Evolutionary conservation across 1,140 invertebrate genomes (phyloP), one percentile per base, ranked within the genome.

Genomic region (Tyrophagus putrescentiae): DNA sequence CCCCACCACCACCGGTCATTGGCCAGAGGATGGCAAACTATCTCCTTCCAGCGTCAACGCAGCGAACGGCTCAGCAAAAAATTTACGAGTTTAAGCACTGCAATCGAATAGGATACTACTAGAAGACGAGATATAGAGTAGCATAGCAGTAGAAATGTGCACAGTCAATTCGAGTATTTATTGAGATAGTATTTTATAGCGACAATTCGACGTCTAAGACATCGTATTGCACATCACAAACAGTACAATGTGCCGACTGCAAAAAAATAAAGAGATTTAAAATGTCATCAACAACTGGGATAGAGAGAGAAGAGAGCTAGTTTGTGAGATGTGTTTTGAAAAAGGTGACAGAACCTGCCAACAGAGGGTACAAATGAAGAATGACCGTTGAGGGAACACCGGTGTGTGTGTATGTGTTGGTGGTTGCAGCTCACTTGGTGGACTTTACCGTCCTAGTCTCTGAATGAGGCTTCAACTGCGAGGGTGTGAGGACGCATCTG

Each of bases 11-110:
- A 25, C 57, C 57, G 21, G 4, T 7, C 18, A 6, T 9, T 13
- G 6, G 16, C 4, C 57, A 59, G 32, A 2, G 57, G 50, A 25
- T 42, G 1, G 6, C 39, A 45, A 13, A 34, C 39, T 57, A 57
- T 52, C 3, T 42, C 5, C 32, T 42, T 1, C 21, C 27, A 7
- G 18, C 39, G 18, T 9, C 9, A 6, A 41, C 28, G 29, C 34
- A 59, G 34, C 34, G 57, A 27, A 42, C 57, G 1, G 57, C 57
- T 3, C 57, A 59, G 28, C 57, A 59, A 59, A 59, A 59, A 45
- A 59, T 59, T 27, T 59, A 59, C 50, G 57, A 59, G 50, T 59
- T 42, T 28, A 59, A 59, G 50, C 57, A 59, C 23, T 9, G 41
- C 44, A 42, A 42, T 45, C 50, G 27, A 29, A 18, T 59, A 29